Conservation (phyloP, 1,140 invertebrate species). For the Drosophila watanabei region DNA sequence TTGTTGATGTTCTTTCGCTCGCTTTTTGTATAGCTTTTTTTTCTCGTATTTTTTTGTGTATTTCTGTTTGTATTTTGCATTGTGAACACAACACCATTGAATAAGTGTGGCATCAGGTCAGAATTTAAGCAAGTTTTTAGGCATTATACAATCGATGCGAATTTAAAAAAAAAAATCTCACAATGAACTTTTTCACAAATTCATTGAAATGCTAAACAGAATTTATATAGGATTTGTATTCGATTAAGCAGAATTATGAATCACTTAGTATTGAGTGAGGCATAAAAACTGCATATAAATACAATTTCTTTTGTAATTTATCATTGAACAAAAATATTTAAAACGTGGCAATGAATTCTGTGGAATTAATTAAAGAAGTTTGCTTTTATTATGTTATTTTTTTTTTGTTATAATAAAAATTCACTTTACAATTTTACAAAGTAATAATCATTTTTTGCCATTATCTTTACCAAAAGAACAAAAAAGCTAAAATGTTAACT, state of each 20-base stretch:
- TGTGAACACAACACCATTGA: constrained; percentile 11
- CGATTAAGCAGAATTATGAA: background rate
- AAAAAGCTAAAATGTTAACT: background rate
- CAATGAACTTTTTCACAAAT: background rate
- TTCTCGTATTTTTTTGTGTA: background rate
- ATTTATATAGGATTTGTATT: background rate
- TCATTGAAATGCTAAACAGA: background rate
- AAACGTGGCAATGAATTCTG: background rate
- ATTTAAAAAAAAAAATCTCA: background rate
- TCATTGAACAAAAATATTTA: background rate
- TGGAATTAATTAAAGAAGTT: background rate
- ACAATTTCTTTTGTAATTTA: background rate
- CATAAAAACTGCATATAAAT: background rate
- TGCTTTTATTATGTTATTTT: too few relatives aligned
- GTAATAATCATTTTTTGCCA: too few relatives aligned
- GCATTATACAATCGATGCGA: constrained; percentile 9
- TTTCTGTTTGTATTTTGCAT: constrained; percentile 6
- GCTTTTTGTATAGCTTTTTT: constrained; percentile 7
- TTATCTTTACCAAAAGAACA: too few relatives aligned
- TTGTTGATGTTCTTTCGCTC: constrained; percentile 19
- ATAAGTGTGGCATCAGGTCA: constrained; percentile 32
- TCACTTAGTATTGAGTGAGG: background rate
- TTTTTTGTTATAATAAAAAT: too few relatives aligned
- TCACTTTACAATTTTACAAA: too few relatives aligned
- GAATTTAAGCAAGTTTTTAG: constrained; percentile 10